Evolutionary conservation across 2,797 vertebrate species (phyloP).

Genomic region (Lacerta agilis): DNA sequence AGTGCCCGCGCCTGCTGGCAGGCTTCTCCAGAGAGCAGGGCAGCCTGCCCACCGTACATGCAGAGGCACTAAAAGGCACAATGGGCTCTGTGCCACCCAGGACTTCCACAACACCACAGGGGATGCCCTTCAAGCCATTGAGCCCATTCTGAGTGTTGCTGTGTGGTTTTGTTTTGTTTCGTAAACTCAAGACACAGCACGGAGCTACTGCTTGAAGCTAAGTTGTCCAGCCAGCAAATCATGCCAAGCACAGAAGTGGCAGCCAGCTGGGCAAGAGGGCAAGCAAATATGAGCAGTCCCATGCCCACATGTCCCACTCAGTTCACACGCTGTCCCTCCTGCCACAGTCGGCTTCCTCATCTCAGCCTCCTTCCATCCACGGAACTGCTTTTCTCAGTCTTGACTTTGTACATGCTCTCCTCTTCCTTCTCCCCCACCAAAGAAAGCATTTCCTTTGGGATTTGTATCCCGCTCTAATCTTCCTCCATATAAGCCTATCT

Average conservation of each 20-base stretch:
- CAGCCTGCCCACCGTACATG: slow-evolving; percentile 2
- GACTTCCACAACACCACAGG: neutral
- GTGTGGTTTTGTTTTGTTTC: neutral
- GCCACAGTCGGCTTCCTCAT: neutral
- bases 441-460: neutral
- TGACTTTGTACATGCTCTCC: too few relatives aligned
- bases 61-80: slow-evolving; percentile 13
- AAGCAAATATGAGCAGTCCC: neutral
- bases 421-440: too few relatives aligned
- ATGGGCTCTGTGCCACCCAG: slow-evolving; percentile 24
- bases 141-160: neutral
- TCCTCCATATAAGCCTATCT: neutral
- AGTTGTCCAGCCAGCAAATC: neutral
- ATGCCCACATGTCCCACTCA: neutral
- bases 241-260: neutral
- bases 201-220: neutral
- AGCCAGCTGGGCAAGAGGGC: neutral
- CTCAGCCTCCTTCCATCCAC: neutral
- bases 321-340: neutral
- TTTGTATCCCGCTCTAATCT: neutral
- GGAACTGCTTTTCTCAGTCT: neutral
- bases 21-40: neutral
- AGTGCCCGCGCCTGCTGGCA: neutral
- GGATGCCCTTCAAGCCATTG: neutral
- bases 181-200: neutral